Percentiles rank a stretch among this genome's conserved stretches.
phyloP scores from a whole-genome alignment of 2,888 invertebrate species.

The Mystacides longicornis region DNA sequence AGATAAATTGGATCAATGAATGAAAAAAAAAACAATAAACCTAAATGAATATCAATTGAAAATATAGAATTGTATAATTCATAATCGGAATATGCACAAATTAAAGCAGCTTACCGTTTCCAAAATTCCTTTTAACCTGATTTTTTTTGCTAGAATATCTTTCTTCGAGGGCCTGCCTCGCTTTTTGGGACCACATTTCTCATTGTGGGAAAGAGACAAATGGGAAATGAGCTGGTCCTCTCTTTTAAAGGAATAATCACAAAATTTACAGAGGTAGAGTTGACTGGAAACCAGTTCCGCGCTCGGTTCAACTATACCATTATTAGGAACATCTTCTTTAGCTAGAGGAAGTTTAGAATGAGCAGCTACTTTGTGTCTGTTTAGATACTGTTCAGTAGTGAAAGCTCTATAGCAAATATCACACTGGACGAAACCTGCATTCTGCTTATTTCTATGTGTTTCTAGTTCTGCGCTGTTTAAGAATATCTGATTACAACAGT shows the following conservation, averaged over 20 bases:
- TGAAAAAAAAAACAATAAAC: too few relatives aligned
- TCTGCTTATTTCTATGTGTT: slow-evolving; percentile 20
- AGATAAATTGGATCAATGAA: too few relatives aligned
- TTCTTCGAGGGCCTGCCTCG: slow-evolving; percentile 36
- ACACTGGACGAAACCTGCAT: slow-evolving; percentile 20
- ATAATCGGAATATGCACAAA: too few relatives aligned
- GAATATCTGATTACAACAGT: slow-evolving; percentile 20
- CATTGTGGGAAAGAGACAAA: slow-evolving; percentile 20
- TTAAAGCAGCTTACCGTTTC: slow-evolving; percentile 23
- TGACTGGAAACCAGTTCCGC: neutral
- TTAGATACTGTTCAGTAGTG: slow-evolving; percentile 17
- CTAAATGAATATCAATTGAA: too few relatives aligned
- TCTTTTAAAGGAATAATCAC: slow-evolving; percentile 17
- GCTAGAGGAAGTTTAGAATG: slow-evolving; percentile 12
- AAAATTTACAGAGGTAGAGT: slow-evolving; percentile 18
- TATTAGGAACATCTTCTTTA: neutral
- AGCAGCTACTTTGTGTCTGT: slow-evolving; percentile 20
- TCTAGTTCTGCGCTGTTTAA: slow-evolving; percentile 10
- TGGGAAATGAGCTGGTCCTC: slow-evolving; percentile 23
- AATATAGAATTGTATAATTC: too few relatives aligned
- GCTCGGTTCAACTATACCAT: neutral
- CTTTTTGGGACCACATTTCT: slow-evolving; percentile 37
- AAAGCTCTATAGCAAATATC: slow-evolving; percentile 20
- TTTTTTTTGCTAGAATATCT: slow-evolving; percentile 20
- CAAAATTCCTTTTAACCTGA: slow-evolving; percentile 20